Percentiles rank a stretch among this genome's conserved stretches.
phyloP scores from a whole-genome alignment of 2,888 invertebrate genomes.

The Gnatocerus cornutus region DNA sequence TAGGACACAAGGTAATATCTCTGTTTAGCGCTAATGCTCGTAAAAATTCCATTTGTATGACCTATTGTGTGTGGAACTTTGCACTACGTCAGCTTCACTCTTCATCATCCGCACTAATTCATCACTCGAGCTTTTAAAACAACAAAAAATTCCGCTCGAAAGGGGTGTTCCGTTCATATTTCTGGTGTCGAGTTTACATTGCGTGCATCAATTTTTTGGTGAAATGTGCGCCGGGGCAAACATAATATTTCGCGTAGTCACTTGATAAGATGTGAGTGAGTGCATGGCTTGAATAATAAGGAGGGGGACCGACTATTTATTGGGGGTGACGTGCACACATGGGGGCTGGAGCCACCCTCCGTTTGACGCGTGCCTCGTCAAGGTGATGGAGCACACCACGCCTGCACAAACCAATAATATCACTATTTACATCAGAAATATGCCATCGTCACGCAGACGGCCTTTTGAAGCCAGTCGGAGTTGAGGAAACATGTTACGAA shows the following conservation, averaged over 20 bases:
- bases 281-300: conserved; percentile 51
- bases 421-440: conserved; percentile 45
- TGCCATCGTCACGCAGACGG: conserved; percentile 25
- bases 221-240: conserved; percentile 38
- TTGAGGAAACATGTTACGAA: neutral
- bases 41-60: conserved; percentile 57
- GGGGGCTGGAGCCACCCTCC: conserved; percentile 34
- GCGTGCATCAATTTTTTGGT: conserved; percentile 45
- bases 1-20: conserved; percentile 29
- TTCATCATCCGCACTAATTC: conserved; percentile 43
- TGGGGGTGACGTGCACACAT: conserved; percentile 50
- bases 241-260: conserved; percentile 47
- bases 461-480: neutral
- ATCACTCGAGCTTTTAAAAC: conserved; percentile 42
- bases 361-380: conserved; percentile 49
- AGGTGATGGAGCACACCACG: conserved; percentile 47
- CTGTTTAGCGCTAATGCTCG: conserved; percentile 50
- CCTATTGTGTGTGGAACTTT: conserved; percentile 45
- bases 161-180: conserved; percentile 30
- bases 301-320: conserved; percentile 47
- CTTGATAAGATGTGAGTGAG: conserved; percentile 51
- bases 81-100: conserved; percentile 35
- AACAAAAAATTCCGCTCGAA: conserved; percentile 32
- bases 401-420: conserved; percentile 49
- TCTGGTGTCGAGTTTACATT: conserved; percentile 42